Evolutionary conservation across 2,888 invertebrate genomes (phyloP), one percentile per base, ranked within the genome.

Genomic region (Aricia artaxerxes): DNA sequence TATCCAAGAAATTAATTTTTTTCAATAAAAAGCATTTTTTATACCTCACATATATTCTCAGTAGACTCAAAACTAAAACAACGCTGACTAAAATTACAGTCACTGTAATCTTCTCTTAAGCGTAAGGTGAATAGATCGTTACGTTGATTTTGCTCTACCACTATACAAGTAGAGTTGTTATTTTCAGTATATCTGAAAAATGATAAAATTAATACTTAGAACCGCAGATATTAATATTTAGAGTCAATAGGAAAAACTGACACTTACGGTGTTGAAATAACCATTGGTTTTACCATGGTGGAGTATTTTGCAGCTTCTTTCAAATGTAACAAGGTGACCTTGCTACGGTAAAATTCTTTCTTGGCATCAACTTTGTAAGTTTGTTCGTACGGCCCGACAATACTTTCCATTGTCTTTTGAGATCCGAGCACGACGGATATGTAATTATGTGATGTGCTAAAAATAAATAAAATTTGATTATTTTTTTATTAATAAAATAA

Each of bases 321-420:
- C 80, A 97, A 89, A 86, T 96, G 96, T 77, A 97, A 88, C 40
- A 98, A 87, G 4, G 95, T 86, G 0, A 96, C 95, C 87, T 96
- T 95, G 24, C 95, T 96, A 49, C 92, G 90, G 57, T 95, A 93
- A 16, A 97, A 88, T 2, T 88, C 87, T 82, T 95, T 95, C 5
- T 95, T 94, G 53, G 95, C 95, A 82, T 96, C 95, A 4, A 98
- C 94, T 79, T 93, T 90, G 53, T 95, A 91, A n/a, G 95, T 94
- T 92, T 97, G 96, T 87, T 98, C 97, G 85, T 96, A 95, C 4
- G 96, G 96, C 69, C 97, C 96, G 81, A 93, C 92, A 5, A 95
- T 92, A 77, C 94, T 90, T 61, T 95, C 89, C 81, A 96, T 91
- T 0, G 95, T 94, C 85, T 95, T 95, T 24, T 96, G 95, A 35